Evolutionary conservation across 2,113 vertebrate species (phyloP).

Genomic region (Oriolus oriolus): DNA sequence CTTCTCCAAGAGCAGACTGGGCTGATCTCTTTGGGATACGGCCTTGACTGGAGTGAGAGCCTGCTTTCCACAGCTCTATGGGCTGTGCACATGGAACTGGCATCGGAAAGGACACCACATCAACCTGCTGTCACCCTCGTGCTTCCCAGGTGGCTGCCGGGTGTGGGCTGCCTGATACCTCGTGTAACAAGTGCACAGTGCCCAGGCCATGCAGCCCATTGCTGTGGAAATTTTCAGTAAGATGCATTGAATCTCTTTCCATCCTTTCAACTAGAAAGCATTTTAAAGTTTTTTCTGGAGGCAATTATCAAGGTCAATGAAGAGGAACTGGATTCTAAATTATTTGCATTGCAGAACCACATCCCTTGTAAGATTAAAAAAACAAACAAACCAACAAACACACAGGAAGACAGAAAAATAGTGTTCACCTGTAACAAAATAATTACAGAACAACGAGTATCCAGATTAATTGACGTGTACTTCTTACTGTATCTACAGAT

Average conservation of each 20-base stretch:
- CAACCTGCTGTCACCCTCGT: background rate
- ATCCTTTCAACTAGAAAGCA: background rate
- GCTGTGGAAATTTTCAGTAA: background rate
- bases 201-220: background rate
- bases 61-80: background rate
- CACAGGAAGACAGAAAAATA: background rate
- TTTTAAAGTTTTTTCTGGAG: background rate
- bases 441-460: background rate
- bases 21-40: background rate
- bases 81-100: background rate
- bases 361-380: background rate
- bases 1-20: background rate
- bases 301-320: background rate
- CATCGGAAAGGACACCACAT: background rate
- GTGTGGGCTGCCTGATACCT: background rate
- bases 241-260: background rate
- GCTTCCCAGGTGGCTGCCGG: background rate
- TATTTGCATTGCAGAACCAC: background rate
- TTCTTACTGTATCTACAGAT: background rate
- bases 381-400: background rate
- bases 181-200: accelerated
- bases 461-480: background rate
- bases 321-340: background rate
- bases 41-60: background rate
- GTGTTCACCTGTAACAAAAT: background rate